A percentile compares a stretch with the other conserved stretches of the same genome.
Evolutionary conservation across 2,797 vertebrate genomes (phyloP).

Genomic region (Gymnocypris eckloni): DNA sequence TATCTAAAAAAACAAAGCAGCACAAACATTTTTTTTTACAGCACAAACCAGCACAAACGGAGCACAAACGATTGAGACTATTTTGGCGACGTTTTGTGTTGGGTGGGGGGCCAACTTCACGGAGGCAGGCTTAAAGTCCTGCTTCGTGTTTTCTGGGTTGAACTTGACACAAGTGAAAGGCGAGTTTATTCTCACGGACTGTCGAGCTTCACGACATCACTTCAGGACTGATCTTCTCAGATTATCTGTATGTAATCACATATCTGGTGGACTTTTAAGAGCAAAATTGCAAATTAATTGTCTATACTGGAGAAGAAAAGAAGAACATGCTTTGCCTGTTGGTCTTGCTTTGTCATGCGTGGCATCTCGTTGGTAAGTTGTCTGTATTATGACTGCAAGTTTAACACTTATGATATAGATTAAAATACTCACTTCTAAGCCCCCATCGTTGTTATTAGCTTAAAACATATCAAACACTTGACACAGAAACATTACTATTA

Average conservation of each 20-base stretch:
- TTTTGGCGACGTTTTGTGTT: no score
- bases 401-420: background rate
- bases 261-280: background rate
- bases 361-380: background rate
- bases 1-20: no score
- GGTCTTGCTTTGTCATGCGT: background rate
- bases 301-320: background rate
- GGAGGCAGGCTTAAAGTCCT: background rate
- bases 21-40: no score
- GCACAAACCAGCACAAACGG: no score
- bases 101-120: no score
- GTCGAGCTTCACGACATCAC: background rate
- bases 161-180: background rate
- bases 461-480: background rate
- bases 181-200: background rate
- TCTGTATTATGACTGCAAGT: background rate
- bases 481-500: background rate
- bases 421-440: background rate
- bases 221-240: background rate
- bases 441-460: background rate
- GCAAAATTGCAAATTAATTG: background rate
- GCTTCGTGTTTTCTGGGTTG: background rate
- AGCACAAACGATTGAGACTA: no score
- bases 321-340: background rate
- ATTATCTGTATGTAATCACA: background rate